Evolutionary conservation across 1,140 invertebrate genomes (phyloP).

Genomic region (Nautilus pompilius): DNA sequence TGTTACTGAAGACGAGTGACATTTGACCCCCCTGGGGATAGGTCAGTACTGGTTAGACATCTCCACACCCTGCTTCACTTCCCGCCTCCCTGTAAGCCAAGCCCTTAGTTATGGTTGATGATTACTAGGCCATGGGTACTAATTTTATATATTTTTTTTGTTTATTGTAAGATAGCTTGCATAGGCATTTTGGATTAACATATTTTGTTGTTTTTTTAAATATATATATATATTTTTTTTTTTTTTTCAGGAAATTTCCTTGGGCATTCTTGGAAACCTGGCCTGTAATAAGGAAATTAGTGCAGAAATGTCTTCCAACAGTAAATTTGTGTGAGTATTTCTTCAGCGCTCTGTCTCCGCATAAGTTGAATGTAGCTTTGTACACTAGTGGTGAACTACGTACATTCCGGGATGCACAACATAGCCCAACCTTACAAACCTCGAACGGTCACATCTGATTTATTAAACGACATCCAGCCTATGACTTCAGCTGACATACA

Average conservation of each 20-base stretch:
- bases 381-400: not conserved
- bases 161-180: not conserved
- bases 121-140: not conserved
- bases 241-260: constrained; percentile 43
- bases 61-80: no score
- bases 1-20: no score
- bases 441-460: no score
- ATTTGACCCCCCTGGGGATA: no score
- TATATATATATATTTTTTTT: not conserved
- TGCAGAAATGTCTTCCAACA: constrained; percentile 27
- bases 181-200: not conserved
- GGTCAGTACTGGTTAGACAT: no score
- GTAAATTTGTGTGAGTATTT: constrained; percentile 37
- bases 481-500: no score
- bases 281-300: constrained; percentile 35
- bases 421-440: not conserved
- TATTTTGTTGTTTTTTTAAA: not conserved
- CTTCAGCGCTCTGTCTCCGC: not conserved
- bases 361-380: not conserved
- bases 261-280: constrained; percentile 49
- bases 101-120: not conserved
- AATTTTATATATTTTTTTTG: not conserved
- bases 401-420: not conserved
- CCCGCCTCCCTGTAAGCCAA: not conserved
- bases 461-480: no score